Conservation (phyloP, 2,888 invertebrate species). For the Spisula subtruncata region DNA sequence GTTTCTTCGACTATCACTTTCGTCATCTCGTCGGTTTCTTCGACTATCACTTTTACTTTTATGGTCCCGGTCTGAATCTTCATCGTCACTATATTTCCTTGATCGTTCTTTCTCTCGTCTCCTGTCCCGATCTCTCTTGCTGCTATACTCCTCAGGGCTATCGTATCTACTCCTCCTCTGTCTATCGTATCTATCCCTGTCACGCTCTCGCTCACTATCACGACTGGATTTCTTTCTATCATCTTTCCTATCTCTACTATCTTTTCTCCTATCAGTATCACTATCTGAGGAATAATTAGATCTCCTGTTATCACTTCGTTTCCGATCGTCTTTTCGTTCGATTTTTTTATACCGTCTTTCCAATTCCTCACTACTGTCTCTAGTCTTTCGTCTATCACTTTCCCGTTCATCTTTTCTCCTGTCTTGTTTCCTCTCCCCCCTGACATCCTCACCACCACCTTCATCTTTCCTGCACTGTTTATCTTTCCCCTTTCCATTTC, state of each 20-base stretch:
- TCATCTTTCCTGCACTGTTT: neutral
- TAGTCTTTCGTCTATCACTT: constrained; percentile 24
- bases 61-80: constrained; percentile 1
- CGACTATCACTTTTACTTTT: constrained; percentile 27
- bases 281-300: constrained; percentile 19
- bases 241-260: constrained; percentile 34
- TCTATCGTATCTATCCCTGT: constrained; percentile 34
- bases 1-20: constrained; percentile 1
- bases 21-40: constrained; percentile 20
- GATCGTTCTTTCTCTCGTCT: constrained; percentile 25
- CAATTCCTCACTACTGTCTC: constrained; percentile 61
- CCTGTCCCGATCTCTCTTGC: constrained; percentile 34
- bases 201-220: constrained; percentile 28
- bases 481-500: constrained; percentile 40
- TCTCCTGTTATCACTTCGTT: constrained; percentile 29
- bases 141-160: constrained; percentile 37
- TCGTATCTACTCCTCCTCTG: constrained; percentile 27
- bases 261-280: neutral
- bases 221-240: constrained; percentile 36
- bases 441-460: constrained; percentile 26
- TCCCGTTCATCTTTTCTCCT: constrained; percentile 6
- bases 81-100: constrained; percentile 24
- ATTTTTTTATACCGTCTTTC: constrained; percentile 59
- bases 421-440: constrained; percentile 22
- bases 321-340: constrained; percentile 52